Conservation (phyloP, 1,140 invertebrate species). For the Scaptomyza pallida region DNA sequence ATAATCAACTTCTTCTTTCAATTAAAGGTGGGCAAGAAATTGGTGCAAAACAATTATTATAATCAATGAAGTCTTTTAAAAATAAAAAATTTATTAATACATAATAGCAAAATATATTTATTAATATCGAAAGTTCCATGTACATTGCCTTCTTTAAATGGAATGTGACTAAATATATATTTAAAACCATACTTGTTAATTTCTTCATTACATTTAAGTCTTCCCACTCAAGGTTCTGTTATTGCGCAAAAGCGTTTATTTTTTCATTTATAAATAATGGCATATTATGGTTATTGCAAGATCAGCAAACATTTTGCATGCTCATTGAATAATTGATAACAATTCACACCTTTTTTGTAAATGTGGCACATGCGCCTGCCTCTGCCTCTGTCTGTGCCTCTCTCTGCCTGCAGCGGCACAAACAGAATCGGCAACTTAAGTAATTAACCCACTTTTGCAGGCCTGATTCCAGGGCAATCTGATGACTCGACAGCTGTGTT, state of each 20-base stretch:
- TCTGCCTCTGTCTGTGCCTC: no score
- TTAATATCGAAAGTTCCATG: no score
- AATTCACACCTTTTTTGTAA: conserved; percentile 70
- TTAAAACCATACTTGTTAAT: neutral
- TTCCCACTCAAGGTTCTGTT: conserved; percentile 11
- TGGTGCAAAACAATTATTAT: no score
- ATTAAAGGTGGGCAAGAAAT: no score
- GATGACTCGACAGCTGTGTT: conserved; percentile 43
- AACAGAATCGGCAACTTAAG: conserved; percentile 27
- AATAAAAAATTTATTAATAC: no score
- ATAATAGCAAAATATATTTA: no score
- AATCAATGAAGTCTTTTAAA: no score
- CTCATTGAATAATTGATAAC: conserved; percentile 64
- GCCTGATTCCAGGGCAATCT: conserved; percentile 27
- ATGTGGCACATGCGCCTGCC: conserved; percentile 49
- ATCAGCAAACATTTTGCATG: conserved; percentile 49
- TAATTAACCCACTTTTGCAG: conserved; percentile 60
- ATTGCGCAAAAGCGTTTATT: neutral
- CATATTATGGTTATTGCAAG: conserved; percentile 35
- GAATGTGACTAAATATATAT: neutral
- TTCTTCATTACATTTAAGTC: neutral
- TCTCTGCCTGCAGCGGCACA: conserved; percentile 13
- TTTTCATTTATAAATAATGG: neutral
- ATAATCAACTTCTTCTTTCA: no score
- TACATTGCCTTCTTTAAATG: no score